Conservation (phyloP, 2,113 vertebrate genomes). For the Erpornis zantholeuca region DNA sequence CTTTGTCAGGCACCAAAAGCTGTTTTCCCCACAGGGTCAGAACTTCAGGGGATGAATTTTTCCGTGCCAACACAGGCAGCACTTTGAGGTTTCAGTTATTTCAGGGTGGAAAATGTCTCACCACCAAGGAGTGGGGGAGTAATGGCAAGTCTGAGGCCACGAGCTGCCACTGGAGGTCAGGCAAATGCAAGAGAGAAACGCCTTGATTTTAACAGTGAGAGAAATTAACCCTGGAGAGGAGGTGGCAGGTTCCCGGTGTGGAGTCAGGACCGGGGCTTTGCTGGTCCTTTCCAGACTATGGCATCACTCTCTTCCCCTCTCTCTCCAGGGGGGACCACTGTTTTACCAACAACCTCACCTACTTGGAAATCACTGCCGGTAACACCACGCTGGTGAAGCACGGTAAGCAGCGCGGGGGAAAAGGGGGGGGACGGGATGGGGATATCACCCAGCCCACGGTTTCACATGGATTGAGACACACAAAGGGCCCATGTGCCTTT, state of each 20-base stretch:
- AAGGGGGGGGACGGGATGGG: accelerated
- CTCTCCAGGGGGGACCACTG: background rate
- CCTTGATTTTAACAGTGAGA: background rate
- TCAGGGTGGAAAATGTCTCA: accelerated
- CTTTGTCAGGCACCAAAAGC: background rate
- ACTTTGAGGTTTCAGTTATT: background rate
- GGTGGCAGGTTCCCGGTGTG: background rate
- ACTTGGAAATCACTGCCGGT: accelerated
- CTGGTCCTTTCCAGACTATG: accelerated
- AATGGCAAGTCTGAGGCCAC: background rate
- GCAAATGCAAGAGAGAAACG: accelerated
- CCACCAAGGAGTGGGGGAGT: background rate
- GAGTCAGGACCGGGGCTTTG: background rate
- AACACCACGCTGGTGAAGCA: background rate
- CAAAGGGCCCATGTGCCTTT: accelerated
- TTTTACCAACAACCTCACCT: conserved; percentile 25
- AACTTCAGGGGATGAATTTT: background rate
- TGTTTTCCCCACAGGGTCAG: background rate
- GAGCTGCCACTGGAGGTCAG: background rate
- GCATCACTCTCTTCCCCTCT: background rate
- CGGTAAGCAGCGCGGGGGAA: background rate
- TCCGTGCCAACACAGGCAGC: accelerated
- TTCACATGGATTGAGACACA: background rate
- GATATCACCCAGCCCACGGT: accelerated
- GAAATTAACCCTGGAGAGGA: background rate